Conservation (phyloP, 1,140 invertebrate genomes). For the Proales similis region DNA sequence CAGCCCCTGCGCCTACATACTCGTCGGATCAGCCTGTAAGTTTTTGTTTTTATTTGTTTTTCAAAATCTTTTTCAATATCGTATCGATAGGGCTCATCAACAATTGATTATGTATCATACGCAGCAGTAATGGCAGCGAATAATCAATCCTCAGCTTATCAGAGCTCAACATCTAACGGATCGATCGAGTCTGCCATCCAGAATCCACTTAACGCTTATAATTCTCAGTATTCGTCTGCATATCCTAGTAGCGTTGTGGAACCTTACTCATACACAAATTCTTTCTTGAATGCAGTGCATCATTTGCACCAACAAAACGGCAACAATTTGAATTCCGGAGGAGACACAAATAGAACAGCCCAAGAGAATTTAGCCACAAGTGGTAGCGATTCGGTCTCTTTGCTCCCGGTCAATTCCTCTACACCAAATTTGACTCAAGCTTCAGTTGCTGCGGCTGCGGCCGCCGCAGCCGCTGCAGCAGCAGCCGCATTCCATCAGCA, state of each 20-base stretch:
- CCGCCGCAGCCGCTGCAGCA: slow-evolving; percentile 24
- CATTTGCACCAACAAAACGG: slow-evolving; percentile 26
- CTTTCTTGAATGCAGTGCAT: slow-evolving; percentile 21
- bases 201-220: too few species aligned
- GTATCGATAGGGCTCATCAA: too few species aligned
- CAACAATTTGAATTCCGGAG: not conserved
- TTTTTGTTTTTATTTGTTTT: too few species aligned
- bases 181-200: too few species aligned
- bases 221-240: too few species aligned
- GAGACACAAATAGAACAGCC: not conserved
- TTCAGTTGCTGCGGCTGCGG: slow-evolving; percentile 8
- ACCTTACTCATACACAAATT: slow-evolving; percentile 34
- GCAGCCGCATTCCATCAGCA: slow-evolving; percentile 4
- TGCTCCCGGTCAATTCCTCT: slow-evolving; percentile 26
- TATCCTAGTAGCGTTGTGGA: too few species aligned
- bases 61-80: too few species aligned
- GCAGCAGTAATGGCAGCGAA: slow-evolving; percentile 25
- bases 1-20: not conserved
- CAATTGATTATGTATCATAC: slow-evolving; percentile 31
- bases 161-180: not conserved
- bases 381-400: slow-evolving; percentile 1
- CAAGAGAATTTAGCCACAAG: not conserved
- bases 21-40: too few species aligned
- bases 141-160: not conserved
- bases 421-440: slow-evolving; percentile 33